phyloP scores from a whole-genome alignment of 2,797 vertebrate genomes.

The Morus bassanus region DNA sequence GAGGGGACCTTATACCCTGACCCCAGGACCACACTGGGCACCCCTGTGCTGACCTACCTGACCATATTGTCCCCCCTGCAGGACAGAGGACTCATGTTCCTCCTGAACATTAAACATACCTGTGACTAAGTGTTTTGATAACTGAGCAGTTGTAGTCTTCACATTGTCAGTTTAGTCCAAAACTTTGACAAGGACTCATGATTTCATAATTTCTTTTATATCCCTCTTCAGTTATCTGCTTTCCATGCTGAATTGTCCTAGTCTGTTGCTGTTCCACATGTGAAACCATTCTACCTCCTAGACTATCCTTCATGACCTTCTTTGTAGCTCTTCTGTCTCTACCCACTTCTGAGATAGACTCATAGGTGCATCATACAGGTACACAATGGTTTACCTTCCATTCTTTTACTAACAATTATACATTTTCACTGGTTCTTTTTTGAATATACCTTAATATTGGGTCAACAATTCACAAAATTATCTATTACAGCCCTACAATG shows the following conservation, averaged over 20 bases:
- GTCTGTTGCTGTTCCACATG: not conserved
- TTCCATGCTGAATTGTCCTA: not conserved
- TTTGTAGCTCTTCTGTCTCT: not conserved
- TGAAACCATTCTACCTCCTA: not conserved
- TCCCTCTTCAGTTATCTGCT: not conserved
- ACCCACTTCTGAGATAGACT: not conserved
- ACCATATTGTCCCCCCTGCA: not conserved
- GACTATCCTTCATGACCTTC: not conserved
- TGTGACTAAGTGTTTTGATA: not conserved
- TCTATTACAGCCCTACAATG: not conserved
- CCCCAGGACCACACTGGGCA: rapidly evolving
- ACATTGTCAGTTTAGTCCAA: not conserved
- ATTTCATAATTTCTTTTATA: not conserved
- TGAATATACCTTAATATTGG: not conserved
- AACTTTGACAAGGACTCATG: not conserved
- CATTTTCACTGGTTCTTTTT: not conserved
- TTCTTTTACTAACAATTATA: not conserved
- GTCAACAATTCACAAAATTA: not conserved
- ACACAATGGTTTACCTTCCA: not conserved
- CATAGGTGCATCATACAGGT: not conserved
- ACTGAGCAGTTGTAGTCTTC: not conserved
- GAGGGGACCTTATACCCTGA: not conserved
- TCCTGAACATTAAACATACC: not conserved
- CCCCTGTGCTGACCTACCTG: not conserved
- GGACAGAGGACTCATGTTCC: too few relatives aligned